Conservation (phyloP, 2,888 invertebrate genomes). For the Diarsia rubi region DNA sequence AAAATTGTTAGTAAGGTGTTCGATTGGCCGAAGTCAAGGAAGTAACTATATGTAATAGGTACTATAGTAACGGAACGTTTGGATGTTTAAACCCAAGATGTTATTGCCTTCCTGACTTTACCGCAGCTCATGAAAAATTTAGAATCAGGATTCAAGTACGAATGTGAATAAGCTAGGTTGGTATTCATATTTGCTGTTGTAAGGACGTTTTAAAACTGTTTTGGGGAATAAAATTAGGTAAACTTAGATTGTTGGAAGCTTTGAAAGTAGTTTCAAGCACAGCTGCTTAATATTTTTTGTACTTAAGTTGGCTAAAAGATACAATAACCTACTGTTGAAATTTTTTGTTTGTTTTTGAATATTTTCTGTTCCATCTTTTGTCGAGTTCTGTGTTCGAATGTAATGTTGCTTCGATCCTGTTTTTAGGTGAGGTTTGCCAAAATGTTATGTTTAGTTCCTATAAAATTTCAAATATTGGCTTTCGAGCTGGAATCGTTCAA, state of each 20-base stretch:
- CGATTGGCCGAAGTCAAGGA: slow-evolving; percentile 30
- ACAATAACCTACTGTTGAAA: background rate
- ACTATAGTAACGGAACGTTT: slow-evolving; percentile 13
- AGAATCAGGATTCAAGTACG: slow-evolving; percentile 35
- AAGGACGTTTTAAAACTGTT: slow-evolving; percentile 6
- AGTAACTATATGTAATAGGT: background rate
- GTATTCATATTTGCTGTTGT: slow-evolving; percentile 19
- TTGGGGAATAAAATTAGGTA: background rate
- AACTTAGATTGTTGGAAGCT: slow-evolving; percentile 5
- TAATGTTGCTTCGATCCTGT: slow-evolving; percentile 4
- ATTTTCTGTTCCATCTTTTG: background rate
- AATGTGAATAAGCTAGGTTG: slow-evolving; percentile 28
- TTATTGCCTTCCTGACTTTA: slow-evolving; percentile 40
- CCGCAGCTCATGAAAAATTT: slow-evolving; percentile 59
- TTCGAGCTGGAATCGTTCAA: slow-evolving; percentile 61
- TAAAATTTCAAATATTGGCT: slow-evolving; percentile 47
- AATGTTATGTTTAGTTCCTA: slow-evolving; percentile 34
- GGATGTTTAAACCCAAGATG: slow-evolving; percentile 39
- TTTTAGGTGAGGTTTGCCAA: slow-evolving; percentile 27
- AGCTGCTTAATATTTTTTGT: background rate
- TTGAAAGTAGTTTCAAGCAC: background rate
- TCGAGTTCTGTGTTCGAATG: slow-evolving; percentile 4
- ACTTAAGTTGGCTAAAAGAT: background rate
- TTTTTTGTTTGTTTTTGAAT: background rate
- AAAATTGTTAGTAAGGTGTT: slow-evolving; percentile 52